Percentiles rank a stretch among this genome's conserved stretches.
Evolutionary conservation across 2,888 invertebrate genomes (phyloP).

Genomic region (Mesorhabditis spiculigera): DNA sequence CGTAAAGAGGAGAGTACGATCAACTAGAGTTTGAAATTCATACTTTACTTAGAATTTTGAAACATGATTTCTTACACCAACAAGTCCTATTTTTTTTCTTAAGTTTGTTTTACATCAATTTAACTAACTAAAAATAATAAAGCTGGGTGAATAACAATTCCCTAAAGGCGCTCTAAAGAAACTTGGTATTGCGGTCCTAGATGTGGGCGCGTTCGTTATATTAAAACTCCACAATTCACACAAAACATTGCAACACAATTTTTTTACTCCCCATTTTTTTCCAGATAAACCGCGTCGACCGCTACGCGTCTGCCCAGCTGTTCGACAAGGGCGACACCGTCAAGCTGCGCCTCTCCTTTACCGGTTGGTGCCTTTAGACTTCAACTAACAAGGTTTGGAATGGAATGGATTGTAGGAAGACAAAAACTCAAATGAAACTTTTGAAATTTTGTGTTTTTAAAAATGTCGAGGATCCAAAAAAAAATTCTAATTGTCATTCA

Average conservation of each 20-base stretch:
- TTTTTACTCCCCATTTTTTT: not conserved
- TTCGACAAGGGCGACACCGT: conserved; percentile 46
- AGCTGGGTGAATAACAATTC: too few relatives aligned
- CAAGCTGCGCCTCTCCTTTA: conserved; percentile 40
- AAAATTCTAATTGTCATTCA: too few relatives aligned
- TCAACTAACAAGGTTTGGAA: not conserved
- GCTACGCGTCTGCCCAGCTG: conserved; percentile 38
- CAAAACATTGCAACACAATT: not conserved
- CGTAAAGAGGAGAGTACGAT: too few relatives aligned
- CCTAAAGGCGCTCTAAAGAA: too few relatives aligned
- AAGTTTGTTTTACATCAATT: too few relatives aligned
- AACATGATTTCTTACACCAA: too few relatives aligned
- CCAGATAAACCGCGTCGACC: conserved; percentile 39
- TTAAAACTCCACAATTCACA: not conserved
- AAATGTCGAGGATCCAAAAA: too few relatives aligned
- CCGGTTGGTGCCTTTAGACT: conserved; percentile 29
- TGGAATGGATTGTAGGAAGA: not conserved
- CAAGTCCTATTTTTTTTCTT: too few relatives aligned
- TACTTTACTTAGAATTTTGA: too few relatives aligned
- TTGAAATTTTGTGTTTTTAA: not conserved
- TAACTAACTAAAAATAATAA: too few relatives aligned
- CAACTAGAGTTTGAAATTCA: too few relatives aligned
- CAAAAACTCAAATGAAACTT: not conserved
- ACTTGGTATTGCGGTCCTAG: too few relatives aligned
- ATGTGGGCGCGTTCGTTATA: not conserved